Base-by-base conservation (phyloP, 2,888 invertebrate genomes). In the Pediacus dermestoides region DNA sequence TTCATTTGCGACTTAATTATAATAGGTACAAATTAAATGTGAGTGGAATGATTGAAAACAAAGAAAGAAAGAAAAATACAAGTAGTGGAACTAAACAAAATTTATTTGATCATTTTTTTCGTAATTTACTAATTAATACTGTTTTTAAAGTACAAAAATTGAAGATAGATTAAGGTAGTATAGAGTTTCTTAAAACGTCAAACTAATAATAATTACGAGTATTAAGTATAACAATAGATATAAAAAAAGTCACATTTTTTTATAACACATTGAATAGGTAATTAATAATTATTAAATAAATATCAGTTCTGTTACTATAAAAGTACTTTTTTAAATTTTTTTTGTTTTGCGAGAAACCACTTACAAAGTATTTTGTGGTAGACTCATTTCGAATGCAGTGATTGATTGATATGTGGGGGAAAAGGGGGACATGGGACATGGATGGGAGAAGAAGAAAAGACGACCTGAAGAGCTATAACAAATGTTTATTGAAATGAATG, bases 131-230 rank as follows among this genome's bases (percentile, higher is more conserved):
- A 66, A n/a, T n/a, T n/a, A n/a, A 67, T 67, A 67, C 66, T 67
- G 67, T 60, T 33, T n/a, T 66, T 63, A 63, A 63, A 64, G 66
- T 66, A 66, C 64, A 67, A 67, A 67, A 66, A 64, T 63, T 62
- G 58, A 65, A 61, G 59, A 55, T 53, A 56, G n/a, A n/a, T n/a
- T n/a, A n/a, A n/a, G n/a, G n/a, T n/a, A n/a, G n/a, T n/a, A n/a
- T n/a, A n/a, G 51, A 55, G 50, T 52, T 52, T 53, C 51, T 52
- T 57, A 55, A 58, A 60, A 61, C 55, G 57, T 60, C 61, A 64
- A 66, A 66, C 61, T 64, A 28, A 26, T 26, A 66, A 58, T n/a
- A n/a, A n/a, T n/a, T 52, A 55, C 48, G 55, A 54, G 52, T 57
- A 57, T 57, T 55, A 54, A 54, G 57, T 54, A 57, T 55, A 23